phyloP scores from a whole-genome alignment of 2,888 invertebrate species.

The Aphidoletes aphidimyza region DNA sequence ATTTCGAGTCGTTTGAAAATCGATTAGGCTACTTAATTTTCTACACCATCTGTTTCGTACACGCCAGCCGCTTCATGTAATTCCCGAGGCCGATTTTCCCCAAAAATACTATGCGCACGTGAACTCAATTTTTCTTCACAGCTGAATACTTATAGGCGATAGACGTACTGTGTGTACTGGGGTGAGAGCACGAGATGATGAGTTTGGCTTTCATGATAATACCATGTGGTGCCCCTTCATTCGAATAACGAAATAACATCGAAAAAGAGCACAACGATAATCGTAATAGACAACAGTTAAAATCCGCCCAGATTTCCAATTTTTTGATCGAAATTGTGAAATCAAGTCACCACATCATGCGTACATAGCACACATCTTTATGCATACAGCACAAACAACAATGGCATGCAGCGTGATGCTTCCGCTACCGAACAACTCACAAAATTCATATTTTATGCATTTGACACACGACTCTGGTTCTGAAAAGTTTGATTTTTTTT shows the following conservation, averaged over 20 bases:
- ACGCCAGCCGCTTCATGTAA: constrained; percentile 18
- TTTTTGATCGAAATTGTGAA: neutral
- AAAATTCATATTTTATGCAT: constrained; percentile 22
- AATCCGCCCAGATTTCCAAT: constrained; percentile 14
- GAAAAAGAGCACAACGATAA: constrained; percentile 4
- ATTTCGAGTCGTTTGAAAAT: constrained; percentile 43
- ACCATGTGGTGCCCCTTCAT: constrained; percentile 8
- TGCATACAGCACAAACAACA: neutral
- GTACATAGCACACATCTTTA: too few relatives aligned
- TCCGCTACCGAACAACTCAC: neutral
- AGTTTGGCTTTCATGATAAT: constrained; percentile 2
- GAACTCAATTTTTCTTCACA: neutral
- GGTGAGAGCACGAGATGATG: neutral
- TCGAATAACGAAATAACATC: neutral
- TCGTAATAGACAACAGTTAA: neutral
- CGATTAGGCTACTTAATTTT: constrained; percentile 46
- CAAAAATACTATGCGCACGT: neutral
- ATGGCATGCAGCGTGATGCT: too few relatives aligned
- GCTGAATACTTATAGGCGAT: constrained; percentile 1
- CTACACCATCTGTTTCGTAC: constrained; percentile 45
- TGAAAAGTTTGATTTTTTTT: constrained; percentile 33
- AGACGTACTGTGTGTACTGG: too few relatives aligned
- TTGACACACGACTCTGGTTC: neutral
- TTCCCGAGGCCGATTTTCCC: neutral
- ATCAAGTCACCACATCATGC: neutral